Conservation (phyloP, 37 sponge, comb jelly and placozoan species). For the Petrosia ficiformis region DNA sequence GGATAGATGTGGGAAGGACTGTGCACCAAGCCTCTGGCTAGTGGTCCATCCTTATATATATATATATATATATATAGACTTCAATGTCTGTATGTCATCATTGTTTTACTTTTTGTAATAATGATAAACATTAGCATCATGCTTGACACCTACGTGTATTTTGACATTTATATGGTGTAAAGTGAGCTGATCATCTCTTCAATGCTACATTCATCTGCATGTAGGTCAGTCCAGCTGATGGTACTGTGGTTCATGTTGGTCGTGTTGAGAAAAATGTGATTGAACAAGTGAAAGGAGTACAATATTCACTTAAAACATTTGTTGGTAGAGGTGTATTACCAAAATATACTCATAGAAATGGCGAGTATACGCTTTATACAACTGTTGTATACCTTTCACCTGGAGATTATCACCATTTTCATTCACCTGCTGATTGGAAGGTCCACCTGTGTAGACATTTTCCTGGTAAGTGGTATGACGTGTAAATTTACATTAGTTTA, state of each 20-base stretch:
- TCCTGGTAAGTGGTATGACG: slow-evolving; percentile 60
- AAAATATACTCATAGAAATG: not conserved
- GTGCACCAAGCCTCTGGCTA: too few species aligned
- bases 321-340: slow-evolving; percentile 45
- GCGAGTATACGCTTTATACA: slow-evolving; percentile 14
- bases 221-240: slow-evolving; percentile 92
- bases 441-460: slow-evolving; percentile 72
- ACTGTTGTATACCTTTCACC: slow-evolving; percentile 86
- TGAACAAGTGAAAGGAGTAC: slow-evolving; percentile 96
- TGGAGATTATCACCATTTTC: slow-evolving; percentile 97
- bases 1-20: too few species aligned
- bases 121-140: too few species aligned
- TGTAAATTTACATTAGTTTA: not conserved
- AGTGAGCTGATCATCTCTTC: too few species aligned
- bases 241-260: slow-evolving; percentile 84
- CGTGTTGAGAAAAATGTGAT: slow-evolving; percentile 32
- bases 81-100: too few species aligned
- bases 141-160: too few species aligned
- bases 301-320: slow-evolving; percentile 69
- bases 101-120: too few species aligned
- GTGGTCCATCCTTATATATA: too few species aligned
- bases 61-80: too few species aligned
- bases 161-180: too few species aligned
- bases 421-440: slow-evolving; percentile 87
- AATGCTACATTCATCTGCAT: not conserved